Conservation (phyloP, 2,888 invertebrate species). For the Zygogramma bicolorata region DNA sequence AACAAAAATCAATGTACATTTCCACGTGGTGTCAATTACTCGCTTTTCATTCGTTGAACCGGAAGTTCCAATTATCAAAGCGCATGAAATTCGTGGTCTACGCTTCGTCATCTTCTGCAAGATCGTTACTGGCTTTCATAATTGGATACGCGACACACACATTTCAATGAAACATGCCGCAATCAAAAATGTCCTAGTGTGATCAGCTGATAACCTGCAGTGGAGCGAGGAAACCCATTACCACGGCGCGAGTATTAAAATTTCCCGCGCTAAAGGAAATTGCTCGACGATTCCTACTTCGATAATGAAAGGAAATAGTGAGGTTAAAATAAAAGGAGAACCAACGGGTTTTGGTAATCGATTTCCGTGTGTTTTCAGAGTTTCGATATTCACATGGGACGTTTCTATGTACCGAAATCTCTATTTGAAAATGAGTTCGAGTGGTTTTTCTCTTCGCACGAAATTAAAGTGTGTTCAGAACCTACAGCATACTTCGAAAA, state of each 20-base stretch:
- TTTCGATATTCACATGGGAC: background rate
- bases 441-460: background rate
- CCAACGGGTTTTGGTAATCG: background rate
- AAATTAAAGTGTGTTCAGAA: too few species aligned
- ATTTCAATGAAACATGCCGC: conserved; percentile 1
- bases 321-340: conserved; percentile 5
- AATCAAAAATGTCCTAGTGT: background rate
- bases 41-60: too few species aligned
- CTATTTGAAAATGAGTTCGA: background rate
- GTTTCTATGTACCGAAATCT: background rate
- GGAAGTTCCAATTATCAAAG: too few species aligned
- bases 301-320: conserved; percentile 1
- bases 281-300: background rate
- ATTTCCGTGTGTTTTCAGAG: background rate
- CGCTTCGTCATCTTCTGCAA: background rate
- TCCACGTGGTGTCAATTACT: too few species aligned
- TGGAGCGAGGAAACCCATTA: background rate
- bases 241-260: conserved; percentile 9
- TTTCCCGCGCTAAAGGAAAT: conserved; percentile 16
- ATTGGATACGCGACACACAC: background rate
- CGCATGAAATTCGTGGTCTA: too few species aligned
- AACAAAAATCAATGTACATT: too few species aligned
- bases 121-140: background rate
- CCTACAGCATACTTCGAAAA: too few species aligned
- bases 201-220: conserved; percentile 2